Base-by-base conservation (phyloP, 2,888 invertebrate species). In the Ennomos erosarius region DNA sequence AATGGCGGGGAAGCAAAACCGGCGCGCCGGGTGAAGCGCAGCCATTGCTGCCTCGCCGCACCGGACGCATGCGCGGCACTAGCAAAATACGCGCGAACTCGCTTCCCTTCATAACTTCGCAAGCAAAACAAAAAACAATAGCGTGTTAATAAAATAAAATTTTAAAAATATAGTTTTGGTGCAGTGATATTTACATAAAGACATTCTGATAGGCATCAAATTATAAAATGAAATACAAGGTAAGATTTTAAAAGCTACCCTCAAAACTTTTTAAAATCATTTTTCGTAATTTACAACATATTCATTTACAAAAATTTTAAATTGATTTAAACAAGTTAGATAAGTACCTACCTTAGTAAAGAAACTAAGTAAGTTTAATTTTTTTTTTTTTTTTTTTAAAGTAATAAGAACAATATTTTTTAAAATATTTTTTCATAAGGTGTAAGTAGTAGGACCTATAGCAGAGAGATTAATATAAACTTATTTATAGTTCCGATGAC, bases 1-100 rank as follows among this genome's bases (percentile, higher is more conserved):
- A 71, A 74, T 78, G 79, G 84, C 82, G 86, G 85, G 85, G 86
- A 81, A 88, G 88, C 81, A 90, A 88, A 89, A 90, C 87, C 76
- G 62, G 68, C 74, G 84, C 67, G 79, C 69, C 74, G 74, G 67
- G 72, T 71, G 77, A 77, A 76, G 67, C 75, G 71, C 77, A 79
- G 84, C 84, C 87, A 88, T 87, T 84, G 80, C 75, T 79, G 82
- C 78, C 79, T 82, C 68, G 77, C 76, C 55, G 55, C 62, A 55
- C 72, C 71, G 78, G 59, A 84, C 89, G 88, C 88, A 82, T 85
- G 88, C 88, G 88, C 87, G 82, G 79, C 9, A 48, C 62, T 52
- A 40, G 56, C 50, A 36, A 42, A 65, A 52, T 65, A 38, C 69
- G 69, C 69, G 69, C 51, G 54, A 62, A 59, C 36, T 50, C 53